Percentiles rank a stretch among this genome's conserved stretches.
These are phyloP conservation scores for Hylyphantes graminicola DNA, from an alignment of 1,140 invertebrate genomes.

Conservation along the genomic window DNA sequence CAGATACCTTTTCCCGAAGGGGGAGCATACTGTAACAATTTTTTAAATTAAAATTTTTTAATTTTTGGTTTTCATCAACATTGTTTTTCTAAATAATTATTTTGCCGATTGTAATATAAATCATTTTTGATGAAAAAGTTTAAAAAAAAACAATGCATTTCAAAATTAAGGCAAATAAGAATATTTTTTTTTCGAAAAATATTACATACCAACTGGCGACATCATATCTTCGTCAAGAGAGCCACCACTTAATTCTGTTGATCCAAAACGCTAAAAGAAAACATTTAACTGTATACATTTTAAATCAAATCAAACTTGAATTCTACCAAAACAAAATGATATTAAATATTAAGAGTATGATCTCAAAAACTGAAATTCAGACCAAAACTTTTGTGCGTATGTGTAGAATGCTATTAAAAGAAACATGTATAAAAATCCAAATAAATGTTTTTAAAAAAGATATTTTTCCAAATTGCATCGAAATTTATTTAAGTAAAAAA, in stretches of 20 bases:
- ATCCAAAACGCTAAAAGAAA: constrained; percentile 36
- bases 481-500: too few relatives aligned
- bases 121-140: not conserved
- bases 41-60: not conserved
- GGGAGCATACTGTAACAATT: not conserved
- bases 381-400: not conserved
- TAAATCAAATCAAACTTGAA: not conserved
- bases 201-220: constrained; percentile 13
- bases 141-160: not conserved
- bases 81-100: not conserved
- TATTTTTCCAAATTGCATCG: too few relatives aligned
- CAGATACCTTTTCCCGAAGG: not conserved
- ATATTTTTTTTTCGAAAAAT: not conserved
- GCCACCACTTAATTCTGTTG: constrained; percentile 22
- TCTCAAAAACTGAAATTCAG: not conserved
- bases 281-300: not conserved
- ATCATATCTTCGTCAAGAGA: constrained; percentile 45
- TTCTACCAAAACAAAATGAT: not conserved
- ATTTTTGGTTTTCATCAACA: not conserved
- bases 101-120: not conserved
- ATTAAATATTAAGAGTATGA: not conserved
- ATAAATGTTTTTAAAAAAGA: too few relatives aligned
- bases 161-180: not conserved
- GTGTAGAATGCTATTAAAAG: not conserved
- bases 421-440: not conserved